Evolutionary conservation across 1,140 invertebrate species (phyloP).

Genomic region (Periplaneta americana): DNA sequence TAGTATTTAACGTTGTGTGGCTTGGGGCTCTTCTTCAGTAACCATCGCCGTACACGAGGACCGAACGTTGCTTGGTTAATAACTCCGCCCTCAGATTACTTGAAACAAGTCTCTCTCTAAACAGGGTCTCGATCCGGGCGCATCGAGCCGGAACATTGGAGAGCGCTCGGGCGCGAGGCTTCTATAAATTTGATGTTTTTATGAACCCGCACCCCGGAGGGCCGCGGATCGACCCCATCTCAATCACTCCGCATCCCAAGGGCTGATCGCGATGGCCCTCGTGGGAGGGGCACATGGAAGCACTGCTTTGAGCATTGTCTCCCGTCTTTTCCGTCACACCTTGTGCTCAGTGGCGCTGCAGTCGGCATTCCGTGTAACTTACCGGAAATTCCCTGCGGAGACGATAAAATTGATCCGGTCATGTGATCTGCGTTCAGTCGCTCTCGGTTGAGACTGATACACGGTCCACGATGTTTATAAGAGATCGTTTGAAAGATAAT

Average conservation of each 20-base stretch:
- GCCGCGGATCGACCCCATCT: background rate
- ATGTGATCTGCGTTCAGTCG: too few species aligned
- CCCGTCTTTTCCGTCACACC: background rate
- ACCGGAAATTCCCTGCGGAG: too few species aligned
- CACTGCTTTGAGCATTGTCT: too few species aligned
- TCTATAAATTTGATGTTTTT: background rate
- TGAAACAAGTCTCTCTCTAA: too few species aligned
- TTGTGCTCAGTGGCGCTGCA: background rate
- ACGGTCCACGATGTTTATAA: too few species aligned
- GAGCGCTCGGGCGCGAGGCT: background rate
- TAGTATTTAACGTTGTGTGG: background rate
- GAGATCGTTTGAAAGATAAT: too few species aligned
- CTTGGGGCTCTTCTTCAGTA: background rate
- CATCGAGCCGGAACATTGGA: background rate
- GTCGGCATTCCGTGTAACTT: too few species aligned
- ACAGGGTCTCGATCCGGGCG: background rate
- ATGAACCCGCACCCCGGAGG: background rate
- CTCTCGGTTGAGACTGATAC: too few species aligned
- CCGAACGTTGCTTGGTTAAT: background rate
- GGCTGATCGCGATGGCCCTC: background rate
- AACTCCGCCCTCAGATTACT: background rate
- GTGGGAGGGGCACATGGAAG: background rate
- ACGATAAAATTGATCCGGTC: too few species aligned
- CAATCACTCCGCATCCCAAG: background rate
- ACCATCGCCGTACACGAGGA: background rate